Evolutionary conservation across 2,113 vertebrate species (phyloP).

Genomic region (Gallinago media): DNA sequence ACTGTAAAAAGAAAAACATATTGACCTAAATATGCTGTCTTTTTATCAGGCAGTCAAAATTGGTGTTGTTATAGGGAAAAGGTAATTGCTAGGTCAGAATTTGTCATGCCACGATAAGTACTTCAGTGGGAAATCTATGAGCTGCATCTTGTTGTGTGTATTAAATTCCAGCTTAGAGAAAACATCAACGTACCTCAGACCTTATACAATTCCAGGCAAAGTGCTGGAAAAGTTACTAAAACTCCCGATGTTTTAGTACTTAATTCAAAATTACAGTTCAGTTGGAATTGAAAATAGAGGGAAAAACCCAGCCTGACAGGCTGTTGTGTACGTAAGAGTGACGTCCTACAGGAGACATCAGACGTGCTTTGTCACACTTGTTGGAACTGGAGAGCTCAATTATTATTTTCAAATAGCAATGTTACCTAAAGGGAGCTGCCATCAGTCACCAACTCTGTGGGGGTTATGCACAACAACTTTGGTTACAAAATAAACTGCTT

Average conservation of each 20-base stretch:
- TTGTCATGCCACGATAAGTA: background rate
- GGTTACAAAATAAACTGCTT: background rate
- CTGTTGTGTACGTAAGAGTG: background rate
- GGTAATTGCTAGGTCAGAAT: background rate
- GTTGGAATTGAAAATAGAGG: too few relatives aligned
- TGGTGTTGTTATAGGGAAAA: background rate
- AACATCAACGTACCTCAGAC: background rate
- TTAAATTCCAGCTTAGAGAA: background rate
- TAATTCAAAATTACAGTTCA: background rate
- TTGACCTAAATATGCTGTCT: background rate
- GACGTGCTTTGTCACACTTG: background rate
- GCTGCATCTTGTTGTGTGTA: background rate
- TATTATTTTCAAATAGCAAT: background rate
- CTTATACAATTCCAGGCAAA: background rate
- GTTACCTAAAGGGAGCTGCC: background rate
- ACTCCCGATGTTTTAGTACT: background rate
- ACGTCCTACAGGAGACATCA: background rate
- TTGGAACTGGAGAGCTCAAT: background rate
- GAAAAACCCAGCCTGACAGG: too few relatives aligned
- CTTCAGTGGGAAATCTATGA: background rate
- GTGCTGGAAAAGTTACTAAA: background rate
- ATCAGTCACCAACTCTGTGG: rapidly evolving
- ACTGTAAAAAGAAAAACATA: background rate
- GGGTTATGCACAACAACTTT: background rate
- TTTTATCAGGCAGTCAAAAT: background rate